A percentile compares a stretch with the other conserved stretches of the same genome.
phyloP scores from a whole-genome alignment of 1,140 invertebrate genomes.

The Sitodiplosis mosellana region DNA sequence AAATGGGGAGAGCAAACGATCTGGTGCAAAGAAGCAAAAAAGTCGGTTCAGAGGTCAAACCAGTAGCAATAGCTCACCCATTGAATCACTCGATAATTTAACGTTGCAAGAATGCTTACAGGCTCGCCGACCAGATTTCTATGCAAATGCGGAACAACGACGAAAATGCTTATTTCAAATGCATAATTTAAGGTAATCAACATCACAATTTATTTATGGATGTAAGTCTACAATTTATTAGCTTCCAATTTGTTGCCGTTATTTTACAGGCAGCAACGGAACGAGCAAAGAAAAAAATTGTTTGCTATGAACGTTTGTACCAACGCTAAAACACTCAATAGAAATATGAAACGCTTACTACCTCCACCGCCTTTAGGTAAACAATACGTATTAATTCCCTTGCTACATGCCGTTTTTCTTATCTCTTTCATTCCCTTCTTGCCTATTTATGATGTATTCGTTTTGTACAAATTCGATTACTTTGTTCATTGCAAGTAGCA shows the following conservation, averaged over 20 bases:
- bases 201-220: not conserved
- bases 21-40: too few species aligned
- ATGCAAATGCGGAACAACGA: constrained; percentile 15
- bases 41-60: not conserved
- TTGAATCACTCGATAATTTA: constrained; percentile 7
- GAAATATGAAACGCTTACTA: not conserved
- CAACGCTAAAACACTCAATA: not conserved
- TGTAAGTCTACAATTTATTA: not conserved
- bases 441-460: not conserved
- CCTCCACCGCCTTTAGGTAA: not conserved
- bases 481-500: too few species aligned
- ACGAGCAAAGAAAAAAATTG: constrained; percentile 13
- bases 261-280: constrained; percentile 12
- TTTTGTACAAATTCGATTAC: not conserved
- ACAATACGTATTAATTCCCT: constrained; percentile 5
- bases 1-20: not conserved
- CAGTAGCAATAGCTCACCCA: not conserved
- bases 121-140: constrained; percentile 16
- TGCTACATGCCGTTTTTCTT: not conserved
- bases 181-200: not conserved
- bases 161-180: constrained; percentile 10
- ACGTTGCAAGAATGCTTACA: constrained; percentile 16
- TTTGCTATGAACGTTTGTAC: constrained; percentile 5
- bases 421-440: not conserved
- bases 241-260: not conserved